Conservation (phyloP, 37 sponge, comb jelly and placozoan species). For the Halisarca cf. caerulea region DNA sequence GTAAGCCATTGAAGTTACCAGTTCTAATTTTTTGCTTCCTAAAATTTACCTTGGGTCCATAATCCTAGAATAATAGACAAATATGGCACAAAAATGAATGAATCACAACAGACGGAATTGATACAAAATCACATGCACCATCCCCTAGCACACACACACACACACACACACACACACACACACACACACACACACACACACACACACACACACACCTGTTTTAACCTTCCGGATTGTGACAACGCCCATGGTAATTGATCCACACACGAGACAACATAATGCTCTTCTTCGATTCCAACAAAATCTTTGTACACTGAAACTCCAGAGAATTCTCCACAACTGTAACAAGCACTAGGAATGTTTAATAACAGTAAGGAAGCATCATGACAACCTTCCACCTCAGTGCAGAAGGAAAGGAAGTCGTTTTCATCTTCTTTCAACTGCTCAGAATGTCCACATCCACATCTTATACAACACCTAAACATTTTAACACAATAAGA, state of each 20-base stretch:
- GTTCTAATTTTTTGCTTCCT: conserved; percentile 84
- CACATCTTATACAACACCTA: no score
- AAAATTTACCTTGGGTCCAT: conserved; percentile 95
- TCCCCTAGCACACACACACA: not conserved
- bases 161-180: conserved; percentile 6
- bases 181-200: conserved; percentile 16
- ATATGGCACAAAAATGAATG: not conserved
- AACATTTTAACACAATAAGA: not conserved
- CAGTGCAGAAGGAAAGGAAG: no score
- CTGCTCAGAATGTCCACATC: no score
- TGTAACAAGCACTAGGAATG: not conserved
- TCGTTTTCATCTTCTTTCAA: no score
- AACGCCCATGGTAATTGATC: conserved; percentile 69
- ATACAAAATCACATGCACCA: not conserved
- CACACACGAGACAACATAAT: conserved; percentile 41
- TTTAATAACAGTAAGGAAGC: not conserved
- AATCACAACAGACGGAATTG: no score
- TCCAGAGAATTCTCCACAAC: conserved; percentile 55
- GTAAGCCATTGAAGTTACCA: conserved; percentile 86
- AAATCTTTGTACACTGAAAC: conserved; percentile 73
- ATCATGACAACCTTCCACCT: not conserved
- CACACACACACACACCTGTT: conserved; percentile 73
- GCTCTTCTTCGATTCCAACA: conserved; percentile 68
- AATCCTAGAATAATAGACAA: conserved; percentile 66
- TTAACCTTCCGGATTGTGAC: conserved; percentile 92